Percentiles rank a stretch among this genome's conserved stretches.
phyloP scores from a whole-genome alignment of 2,113 vertebrate species.

The Pimephales promelas region DNA sequence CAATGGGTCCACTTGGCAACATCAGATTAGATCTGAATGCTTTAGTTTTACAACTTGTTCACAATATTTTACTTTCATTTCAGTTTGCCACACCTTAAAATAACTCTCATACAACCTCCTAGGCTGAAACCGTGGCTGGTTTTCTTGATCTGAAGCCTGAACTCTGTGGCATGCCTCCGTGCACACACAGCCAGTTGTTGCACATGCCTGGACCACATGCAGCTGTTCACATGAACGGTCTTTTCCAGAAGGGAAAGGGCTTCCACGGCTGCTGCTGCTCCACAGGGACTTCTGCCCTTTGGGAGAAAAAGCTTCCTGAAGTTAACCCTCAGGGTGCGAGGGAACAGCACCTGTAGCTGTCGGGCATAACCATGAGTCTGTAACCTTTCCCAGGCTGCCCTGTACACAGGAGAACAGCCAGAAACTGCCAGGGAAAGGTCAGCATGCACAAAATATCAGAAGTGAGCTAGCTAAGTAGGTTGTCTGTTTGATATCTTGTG shows the following conservation, averaged over 20 bases:
- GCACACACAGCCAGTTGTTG: constrained; percentile 60
- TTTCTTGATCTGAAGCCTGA: background rate
- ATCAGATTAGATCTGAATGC: background rate
- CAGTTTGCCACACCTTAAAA: constrained; percentile 7
- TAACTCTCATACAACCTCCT: background rate
- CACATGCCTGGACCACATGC: constrained; percentile 46
- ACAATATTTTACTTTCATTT: background rate
- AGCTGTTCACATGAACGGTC: constrained; percentile 32
- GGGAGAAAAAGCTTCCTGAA: background rate
- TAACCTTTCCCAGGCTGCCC: constrained; percentile 23
- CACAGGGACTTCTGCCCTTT: background rate
- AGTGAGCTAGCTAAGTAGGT: background rate
- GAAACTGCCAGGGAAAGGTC: constrained; percentile 37
- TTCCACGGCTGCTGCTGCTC: background rate
- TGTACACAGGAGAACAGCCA: background rate
- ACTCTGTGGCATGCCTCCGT: constrained; percentile 57
- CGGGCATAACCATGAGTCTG: background rate
- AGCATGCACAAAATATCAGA: constrained; percentile 33
- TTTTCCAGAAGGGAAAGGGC: background rate
- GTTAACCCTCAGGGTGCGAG: background rate
- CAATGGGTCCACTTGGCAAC: background rate
- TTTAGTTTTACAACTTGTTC: background rate
- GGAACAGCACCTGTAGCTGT: background rate
- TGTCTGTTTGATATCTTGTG: constrained; percentile 3
- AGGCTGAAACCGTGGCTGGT: background rate